Percentiles rank a stretch among this genome's conserved stretches.
These are phyloP conservation scores for Pseudorhiza aurosa DNA, from an alignment of 30 jellyfish, hydroid and myxozoan genomes.

Conservation along the genomic window DNA sequence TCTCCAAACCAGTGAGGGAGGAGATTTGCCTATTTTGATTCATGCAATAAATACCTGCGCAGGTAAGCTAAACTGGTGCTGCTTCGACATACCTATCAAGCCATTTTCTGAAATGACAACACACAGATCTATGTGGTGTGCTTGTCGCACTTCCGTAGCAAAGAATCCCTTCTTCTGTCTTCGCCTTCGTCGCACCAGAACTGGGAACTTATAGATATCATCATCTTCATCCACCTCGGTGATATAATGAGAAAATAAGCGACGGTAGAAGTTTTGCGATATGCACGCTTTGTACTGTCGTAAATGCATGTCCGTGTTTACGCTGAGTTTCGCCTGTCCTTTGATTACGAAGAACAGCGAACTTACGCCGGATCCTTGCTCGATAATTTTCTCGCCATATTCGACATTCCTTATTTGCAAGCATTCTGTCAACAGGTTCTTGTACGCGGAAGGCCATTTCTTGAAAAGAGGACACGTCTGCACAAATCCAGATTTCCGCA, in stretches of 20 bases:
- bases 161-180: conserved; percentile 63
- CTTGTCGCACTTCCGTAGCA: conserved; percentile 81
- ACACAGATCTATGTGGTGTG: conserved; percentile 62
- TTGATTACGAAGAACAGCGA: conserved; percentile 67
- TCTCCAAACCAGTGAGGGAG: no score
- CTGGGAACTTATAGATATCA: conserved; percentile 40
- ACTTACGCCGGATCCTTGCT: conserved; percentile 74
- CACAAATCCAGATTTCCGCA: conserved; percentile 88
- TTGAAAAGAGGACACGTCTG: conserved; percentile 79
- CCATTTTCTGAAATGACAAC: conserved; percentile 43
- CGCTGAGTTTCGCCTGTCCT: conserved; percentile 83
- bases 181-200: conserved; percentile 40
- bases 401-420: conserved; percentile 69
- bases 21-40: no score
- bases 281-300: conserved; percentile 49
- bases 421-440: conserved; percentile 84
- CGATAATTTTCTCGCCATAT: conserved; percentile 71
- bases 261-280: conserved; percentile 23
- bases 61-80: no score
- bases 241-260: conserved; percentile 10
- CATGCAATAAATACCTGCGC: no score
- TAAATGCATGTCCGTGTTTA: conserved; percentile 58
- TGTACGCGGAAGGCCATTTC: conserved; percentile 90
- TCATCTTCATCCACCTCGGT: conserved; percentile 42
- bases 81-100: conserved; percentile 39